Evolutionary conservation across 2,113 vertebrate species (phyloP), one percentile per base, ranked within the genome.

Genomic region (Pollimyrus isidori): DNA sequence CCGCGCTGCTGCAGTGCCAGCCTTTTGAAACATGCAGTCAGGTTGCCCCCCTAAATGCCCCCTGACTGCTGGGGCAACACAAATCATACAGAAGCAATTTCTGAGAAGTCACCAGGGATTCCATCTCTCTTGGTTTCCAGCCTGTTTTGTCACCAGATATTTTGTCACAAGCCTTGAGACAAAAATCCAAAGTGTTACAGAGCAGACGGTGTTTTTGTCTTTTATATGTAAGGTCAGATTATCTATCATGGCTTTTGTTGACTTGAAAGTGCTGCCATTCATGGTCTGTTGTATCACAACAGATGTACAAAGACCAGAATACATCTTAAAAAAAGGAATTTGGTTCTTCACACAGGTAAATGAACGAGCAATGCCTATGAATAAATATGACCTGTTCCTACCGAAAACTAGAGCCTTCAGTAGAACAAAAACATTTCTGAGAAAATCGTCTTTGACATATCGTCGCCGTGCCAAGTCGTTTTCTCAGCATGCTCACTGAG

Each of bases 401-500:
- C 82, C 10, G 9, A 84, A 84, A 56, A 84, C 6, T 48, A 42
- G 45, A 83, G 42, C 19, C 82, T 84, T 84, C 82, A 48, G 13
- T 19, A 39, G 30, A 80, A 84, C 82, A 46, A 73, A 39, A 73
- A 49, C 58, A 26, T 88, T 45, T 69, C 23, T 88, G 42, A 49
- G 87, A 69, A 46, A 84, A 80, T 42, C 35, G 73, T 42, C 73
- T 42, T 80, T 35, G 73, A 39, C 73, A 42, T 80, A 80, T 80
- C 35, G 6, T 42, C 4, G 46, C 42, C 9, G 21, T 15, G 45
- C 42, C 87, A 65, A 58, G 58, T 45, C 87, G 9, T 42, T 65
- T 65, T 65, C 87, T 53, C 87, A 88, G 42, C 87, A 30, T 30
- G 87, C 62, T 26, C 42, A 48, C 87, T 76, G 87, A 88, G 58